Conservation (phyloP, 2,113 vertebrate species). For the Pavo muticus region DNA sequence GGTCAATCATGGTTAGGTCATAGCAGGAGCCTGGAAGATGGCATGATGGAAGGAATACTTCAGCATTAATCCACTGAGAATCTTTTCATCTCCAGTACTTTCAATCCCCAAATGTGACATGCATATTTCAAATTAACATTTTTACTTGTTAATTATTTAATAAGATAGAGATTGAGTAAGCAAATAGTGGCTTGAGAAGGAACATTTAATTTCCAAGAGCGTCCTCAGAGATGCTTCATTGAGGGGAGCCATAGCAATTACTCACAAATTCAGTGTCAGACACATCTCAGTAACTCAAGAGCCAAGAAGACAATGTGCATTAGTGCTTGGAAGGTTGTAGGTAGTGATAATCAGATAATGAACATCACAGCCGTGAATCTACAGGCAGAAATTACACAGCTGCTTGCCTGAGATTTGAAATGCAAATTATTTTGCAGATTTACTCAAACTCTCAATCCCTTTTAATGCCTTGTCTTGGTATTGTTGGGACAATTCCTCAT, state of each 20-base stretch:
- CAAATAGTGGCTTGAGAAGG: constrained; percentile 55
- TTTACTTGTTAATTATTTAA: constrained; percentile 66
- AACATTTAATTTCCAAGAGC: constrained; percentile 67
- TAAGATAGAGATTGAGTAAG: constrained; percentile 53
- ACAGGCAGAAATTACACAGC: constrained; percentile 38
- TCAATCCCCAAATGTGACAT: constrained; percentile 11
- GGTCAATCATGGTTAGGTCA: neutral
- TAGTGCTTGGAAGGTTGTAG: constrained; percentile 11
- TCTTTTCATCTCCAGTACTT: neutral
- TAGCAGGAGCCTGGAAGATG: neutral
- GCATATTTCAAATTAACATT: constrained; percentile 39
- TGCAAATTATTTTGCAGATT: constrained; percentile 31
- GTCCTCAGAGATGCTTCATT: constrained; percentile 62
- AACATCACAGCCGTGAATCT: constrained; percentile 41
- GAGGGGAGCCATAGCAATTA: constrained; percentile 57
- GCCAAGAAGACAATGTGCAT: constrained; percentile 20
- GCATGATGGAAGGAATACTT: neutral
- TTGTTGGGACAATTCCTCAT: neutral
- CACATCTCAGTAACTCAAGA: constrained; percentile 51
- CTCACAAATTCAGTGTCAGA: constrained; percentile 58
- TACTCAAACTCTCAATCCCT: neutral
- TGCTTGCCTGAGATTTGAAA: constrained; percentile 28
- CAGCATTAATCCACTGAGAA: neutral
- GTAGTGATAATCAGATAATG: constrained; percentile 55
- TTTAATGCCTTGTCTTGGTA: neutral